Conservation (phyloP, 2,888 invertebrate species). For the Hypselothyrea guttata region DNA sequence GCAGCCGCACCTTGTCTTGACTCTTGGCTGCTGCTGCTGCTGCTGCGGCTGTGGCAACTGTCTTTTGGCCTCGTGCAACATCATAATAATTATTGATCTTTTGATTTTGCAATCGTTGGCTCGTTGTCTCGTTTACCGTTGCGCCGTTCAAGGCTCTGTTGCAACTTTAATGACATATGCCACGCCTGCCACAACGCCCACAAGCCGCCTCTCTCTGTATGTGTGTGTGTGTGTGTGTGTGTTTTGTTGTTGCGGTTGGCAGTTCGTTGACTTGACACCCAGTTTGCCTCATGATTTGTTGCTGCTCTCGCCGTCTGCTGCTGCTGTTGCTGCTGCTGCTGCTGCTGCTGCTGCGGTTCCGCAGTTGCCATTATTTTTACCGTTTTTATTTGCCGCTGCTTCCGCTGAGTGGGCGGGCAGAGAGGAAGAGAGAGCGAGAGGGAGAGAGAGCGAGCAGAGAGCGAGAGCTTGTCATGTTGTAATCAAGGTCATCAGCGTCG, state of each 20-base stretch:
- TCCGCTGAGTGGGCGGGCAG: conserved; percentile 17
- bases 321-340: conserved; percentile 35
- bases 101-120: conserved; percentile 64
- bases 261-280: conserved; percentile 74
- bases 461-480: conserved; percentile 54
- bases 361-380: conserved; percentile 62
- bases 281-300: conserved; percentile 67
- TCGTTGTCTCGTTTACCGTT: conserved; percentile 25
- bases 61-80: conserved; percentile 52
- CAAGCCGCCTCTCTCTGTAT: conserved; percentile 8
- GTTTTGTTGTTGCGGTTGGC: conserved; percentile 62
- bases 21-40: conserved; percentile 45
- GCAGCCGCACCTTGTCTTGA: conserved; percentile 67
- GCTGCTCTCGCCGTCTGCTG: conserved; percentile 38
- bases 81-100: conserved; percentile 80
- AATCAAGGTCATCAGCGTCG: conserved; percentile 73
- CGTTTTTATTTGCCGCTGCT: conserved; percentile 68
- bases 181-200: conserved; percentile 44
- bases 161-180: conserved; percentile 72
- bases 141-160: conserved; percentile 59
- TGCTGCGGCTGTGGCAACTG: conserved; percentile 41
- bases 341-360: conserved; percentile 36
- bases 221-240: conserved; percentile 30
- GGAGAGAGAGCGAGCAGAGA: background rate
- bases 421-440: conserved; percentile 1